phyloP scores from a whole-genome alignment of 2,888 invertebrate genomes.

The Iphiclides podalirius region DNA sequence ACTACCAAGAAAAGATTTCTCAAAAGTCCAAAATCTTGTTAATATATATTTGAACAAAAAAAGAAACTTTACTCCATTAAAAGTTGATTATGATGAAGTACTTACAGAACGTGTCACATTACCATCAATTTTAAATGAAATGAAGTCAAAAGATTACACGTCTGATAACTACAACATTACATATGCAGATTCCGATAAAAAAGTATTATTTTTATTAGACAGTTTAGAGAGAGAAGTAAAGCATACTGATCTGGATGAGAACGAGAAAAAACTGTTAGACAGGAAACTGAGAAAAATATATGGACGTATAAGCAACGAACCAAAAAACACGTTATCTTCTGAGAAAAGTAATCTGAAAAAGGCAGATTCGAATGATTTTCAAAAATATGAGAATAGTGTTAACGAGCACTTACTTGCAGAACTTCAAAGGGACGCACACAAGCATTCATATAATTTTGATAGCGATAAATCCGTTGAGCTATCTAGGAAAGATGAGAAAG shows the following conservation, averaged over 20 bases:
- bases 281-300: slow-evolving; percentile 60
- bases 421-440: not conserved
- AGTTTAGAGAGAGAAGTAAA: slow-evolving; percentile 55
- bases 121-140: not conserved
- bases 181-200: slow-evolving; percentile 43
- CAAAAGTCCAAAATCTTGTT: slow-evolving; percentile 42
- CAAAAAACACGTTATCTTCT: slow-evolving; percentile 4
- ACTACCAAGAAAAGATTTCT: slow-evolving; percentile 49
- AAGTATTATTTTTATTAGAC: slow-evolving; percentile 49
- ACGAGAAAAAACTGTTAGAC: slow-evolving; percentile 53
- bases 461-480: not conserved
- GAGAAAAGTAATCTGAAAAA: slow-evolving; percentile 1
- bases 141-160: not conserved
- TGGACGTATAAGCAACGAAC: slow-evolving; percentile 29
- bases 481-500: not conserved
- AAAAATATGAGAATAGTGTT: slow-evolving; percentile 18
- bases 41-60: slow-evolving; percentile 40
- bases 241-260: slow-evolving; percentile 44
- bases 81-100: not conserved
- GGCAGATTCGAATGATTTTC: slow-evolving; percentile 8
- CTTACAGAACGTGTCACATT: not conserved
- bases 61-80: slow-evolving; percentile 22
- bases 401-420: slow-evolving; percentile 13
- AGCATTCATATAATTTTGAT: not conserved
- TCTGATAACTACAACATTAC: not conserved